Conservation (phyloP, 2,797 vertebrate species). For the Pelodytes ibericus region DNA sequence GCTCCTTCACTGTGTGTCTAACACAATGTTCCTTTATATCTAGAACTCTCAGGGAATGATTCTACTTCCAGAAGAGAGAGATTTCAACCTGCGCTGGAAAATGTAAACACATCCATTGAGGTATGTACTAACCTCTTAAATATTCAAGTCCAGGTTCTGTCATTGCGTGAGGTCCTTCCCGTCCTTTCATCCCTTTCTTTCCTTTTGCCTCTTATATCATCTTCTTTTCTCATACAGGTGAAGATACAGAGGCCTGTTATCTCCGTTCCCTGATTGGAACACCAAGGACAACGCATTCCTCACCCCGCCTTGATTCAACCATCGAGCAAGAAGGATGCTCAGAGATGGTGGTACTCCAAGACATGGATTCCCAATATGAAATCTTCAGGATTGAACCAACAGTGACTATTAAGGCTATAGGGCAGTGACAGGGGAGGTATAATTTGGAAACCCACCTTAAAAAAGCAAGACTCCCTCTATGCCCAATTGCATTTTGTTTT, state of each 20-base stretch:
- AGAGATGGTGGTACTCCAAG: background rate
- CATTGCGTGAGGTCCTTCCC: background rate
- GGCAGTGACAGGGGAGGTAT: too few relatives aligned
- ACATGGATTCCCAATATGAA: too few relatives aligned
- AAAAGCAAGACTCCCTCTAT: too few relatives aligned
- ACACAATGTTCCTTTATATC: background rate
- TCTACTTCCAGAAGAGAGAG: background rate
- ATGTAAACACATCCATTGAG: slow-evolving; percentile 13
- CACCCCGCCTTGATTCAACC: background rate
- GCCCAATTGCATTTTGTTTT: too few relatives aligned
- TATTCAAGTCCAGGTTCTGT: background rate
- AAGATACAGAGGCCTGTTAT: slow-evolving; percentile 28
- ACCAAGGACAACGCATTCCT: background rate
- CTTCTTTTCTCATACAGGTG: background rate
- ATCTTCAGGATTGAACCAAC: too few relatives aligned
- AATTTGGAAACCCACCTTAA: background rate
- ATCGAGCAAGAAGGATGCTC: background rate
- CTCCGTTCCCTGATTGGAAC: background rate
- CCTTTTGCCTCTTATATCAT: background rate
- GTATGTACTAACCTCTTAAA: background rate
- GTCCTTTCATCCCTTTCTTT: background rate
- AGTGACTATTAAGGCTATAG: too few relatives aligned
- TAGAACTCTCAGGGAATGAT: background rate
- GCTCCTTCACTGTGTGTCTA: background rate
- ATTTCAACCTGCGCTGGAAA: slow-evolving; percentile 18